Base-by-base conservation (phyloP, 2,888 invertebrate species). In the Himalopsyche anomala region DNA sequence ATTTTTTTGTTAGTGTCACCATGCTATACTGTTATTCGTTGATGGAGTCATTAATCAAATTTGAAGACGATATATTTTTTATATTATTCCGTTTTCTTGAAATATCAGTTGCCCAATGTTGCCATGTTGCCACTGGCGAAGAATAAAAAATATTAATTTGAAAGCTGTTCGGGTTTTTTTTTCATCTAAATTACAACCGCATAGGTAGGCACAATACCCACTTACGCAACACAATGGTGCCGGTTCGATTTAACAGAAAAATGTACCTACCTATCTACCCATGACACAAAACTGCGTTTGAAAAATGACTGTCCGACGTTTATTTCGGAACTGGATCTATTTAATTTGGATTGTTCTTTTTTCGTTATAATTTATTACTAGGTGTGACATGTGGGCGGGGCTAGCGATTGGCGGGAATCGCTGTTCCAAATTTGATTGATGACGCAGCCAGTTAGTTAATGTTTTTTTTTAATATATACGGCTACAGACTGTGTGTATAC, bases 361-460 rank as follows among this genome's bases (percentile, higher is more conserved):
- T 81, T 42, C 62, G 36, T 56, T 80, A 82, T 85, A 85, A 85
- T 85, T 85, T 82, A 85, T 85, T 79, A 80, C 80, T 69, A 85
- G 83, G 86, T 83, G 83, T 81, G 86, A 86, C 85, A 85, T 38
- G 86, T 51, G 83, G 87, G 87, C 84, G 86, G 84, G 80, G 86
- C 79, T 69, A 55, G 69, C 85, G 82, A 85, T 84, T 87, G 87
- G 87, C 87, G 87, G 86, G 86, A 86, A 87, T 81, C 85, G 85
- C 85, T 85, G 40, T 85, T 87, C 84, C 79, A 85, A 85, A 87
- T 87, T 87, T 87, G 87, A 87, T 87, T 87, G 87, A 87, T 87
- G 82, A 85, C 87, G 69, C 62, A 80, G 55, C 79, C 55, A 19
- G 80, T 74, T 74, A 74, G 62, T 86, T 83, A 83, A 83, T 81